Percentiles rank a stretch among this genome's conserved stretches.
phyloP scores from a whole-genome alignment of 2,888 invertebrate genomes.

The Augochlorella aurata region DNA sequence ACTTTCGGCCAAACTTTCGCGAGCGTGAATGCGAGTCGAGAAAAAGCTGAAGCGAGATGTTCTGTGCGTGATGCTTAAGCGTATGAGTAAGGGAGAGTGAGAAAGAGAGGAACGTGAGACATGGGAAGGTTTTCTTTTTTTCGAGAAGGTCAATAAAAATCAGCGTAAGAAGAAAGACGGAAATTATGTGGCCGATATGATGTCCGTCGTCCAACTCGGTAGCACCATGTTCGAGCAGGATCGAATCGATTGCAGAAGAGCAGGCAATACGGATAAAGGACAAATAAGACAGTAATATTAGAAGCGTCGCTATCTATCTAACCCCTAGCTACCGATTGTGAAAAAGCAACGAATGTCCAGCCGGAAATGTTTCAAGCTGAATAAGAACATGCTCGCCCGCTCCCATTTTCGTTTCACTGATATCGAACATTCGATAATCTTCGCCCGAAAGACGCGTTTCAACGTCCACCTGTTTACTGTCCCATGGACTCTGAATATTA shows the following conservation, averaged over 20 bases:
- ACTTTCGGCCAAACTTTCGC: constrained; percentile 72
- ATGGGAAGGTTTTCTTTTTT: not conserved
- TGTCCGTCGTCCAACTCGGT: constrained; percentile 80
- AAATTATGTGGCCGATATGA: constrained; percentile 64
- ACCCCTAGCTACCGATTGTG: constrained; percentile 62
- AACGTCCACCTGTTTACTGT: constrained; percentile 20
- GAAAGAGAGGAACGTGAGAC: constrained; percentile 20
- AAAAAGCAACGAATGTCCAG: constrained; percentile 48
- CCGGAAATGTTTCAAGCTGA: constrained; percentile 55
- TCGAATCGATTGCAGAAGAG: constrained; percentile 61
- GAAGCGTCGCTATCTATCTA: constrained; percentile 65
- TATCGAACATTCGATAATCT: not conserved
- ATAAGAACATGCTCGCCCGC: constrained; percentile 50
- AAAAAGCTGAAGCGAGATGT: constrained; percentile 44
- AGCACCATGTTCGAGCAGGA: constrained; percentile 68
- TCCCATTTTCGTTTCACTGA: constrained; percentile 9
- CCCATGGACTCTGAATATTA: not conserved
- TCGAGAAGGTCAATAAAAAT: constrained; percentile 4
- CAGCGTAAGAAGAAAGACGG: constrained; percentile 33
- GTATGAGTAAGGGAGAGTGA: constrained; percentile 15
- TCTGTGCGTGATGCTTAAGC: constrained; percentile 18
- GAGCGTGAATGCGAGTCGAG: constrained; percentile 57
- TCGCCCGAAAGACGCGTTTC: not conserved
- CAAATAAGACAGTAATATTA: constrained; percentile 46
- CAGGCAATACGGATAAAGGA: constrained; percentile 44